Conservation (phyloP, 2,113 vertebrate species). For the Hippopotamus amphibius region DNA sequence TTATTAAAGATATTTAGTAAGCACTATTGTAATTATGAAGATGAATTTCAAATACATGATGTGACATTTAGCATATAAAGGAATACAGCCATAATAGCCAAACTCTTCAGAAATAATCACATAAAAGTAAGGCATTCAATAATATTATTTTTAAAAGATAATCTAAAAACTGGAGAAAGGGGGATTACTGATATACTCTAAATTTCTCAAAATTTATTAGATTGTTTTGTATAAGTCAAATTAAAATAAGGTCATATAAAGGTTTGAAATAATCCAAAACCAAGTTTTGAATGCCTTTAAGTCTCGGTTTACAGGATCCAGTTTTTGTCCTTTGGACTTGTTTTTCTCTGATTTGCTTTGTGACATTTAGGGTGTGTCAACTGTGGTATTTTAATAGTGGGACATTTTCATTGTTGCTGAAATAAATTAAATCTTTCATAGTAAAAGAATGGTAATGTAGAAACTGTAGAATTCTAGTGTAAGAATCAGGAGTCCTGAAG, state of each 20-base stretch:
- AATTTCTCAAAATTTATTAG: slow-evolving; percentile 5
- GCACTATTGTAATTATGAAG: slow-evolving; percentile 30
- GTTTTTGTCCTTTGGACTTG: slow-evolving; percentile 61
- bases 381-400: slow-evolving; percentile 60
- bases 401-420: slow-evolving; percentile 61
- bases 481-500: background rate
- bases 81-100: background rate
- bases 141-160: slow-evolving; percentile 45
- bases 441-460: slow-evolving; percentile 18
- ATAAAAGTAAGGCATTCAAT: slow-evolving; percentile 40
- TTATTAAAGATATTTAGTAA: slow-evolving; percentile 52
- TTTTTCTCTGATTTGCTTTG: slow-evolving; percentile 64
- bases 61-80: slow-evolving; percentile 1
- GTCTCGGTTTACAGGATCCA: background rate
- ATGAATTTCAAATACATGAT: slow-evolving; percentile 35
- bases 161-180: background rate
- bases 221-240: background rate
- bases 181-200: background rate
- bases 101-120: slow-evolving; percentile 45
- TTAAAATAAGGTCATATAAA: slow-evolving; percentile 23
- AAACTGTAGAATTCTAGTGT: background rate
- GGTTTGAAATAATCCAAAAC: background rate
- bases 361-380: slow-evolving; percentile 27
- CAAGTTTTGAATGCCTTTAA: slow-evolving; percentile 34
- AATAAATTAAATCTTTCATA: slow-evolving; percentile 35